A percentile compares a stretch with the other conserved stretches of the same genome.
Conservation (phyloP, 2,888 invertebrate species). For the Steinernema carpocapsae region DNA sequence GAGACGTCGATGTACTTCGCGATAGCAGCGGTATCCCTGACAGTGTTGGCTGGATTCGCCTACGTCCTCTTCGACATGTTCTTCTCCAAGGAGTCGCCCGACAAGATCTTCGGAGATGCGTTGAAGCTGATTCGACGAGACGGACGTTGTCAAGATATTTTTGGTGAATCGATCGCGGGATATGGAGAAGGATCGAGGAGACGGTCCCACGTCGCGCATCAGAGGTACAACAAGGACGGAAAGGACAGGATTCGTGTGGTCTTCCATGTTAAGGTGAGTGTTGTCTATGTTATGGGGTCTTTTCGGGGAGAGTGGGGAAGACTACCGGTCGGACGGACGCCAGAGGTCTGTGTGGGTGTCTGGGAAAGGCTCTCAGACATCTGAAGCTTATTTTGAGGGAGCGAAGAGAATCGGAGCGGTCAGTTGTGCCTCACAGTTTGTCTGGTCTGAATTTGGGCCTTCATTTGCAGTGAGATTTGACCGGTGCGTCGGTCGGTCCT, state of each 20-base stretch:
- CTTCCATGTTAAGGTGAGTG: constrained; percentile 59
- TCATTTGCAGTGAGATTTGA: too few species aligned
- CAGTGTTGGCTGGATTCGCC: constrained; percentile 55
- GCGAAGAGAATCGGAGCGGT: too few species aligned
- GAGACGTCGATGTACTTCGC: constrained; percentile 64
- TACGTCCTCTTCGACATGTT: constrained; percentile 60
- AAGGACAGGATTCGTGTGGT: constrained; percentile 61
- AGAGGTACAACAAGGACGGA: constrained; percentile 62
- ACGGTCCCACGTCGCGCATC: constrained; percentile 52
- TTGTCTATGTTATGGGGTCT: background rate
- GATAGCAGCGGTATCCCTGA: constrained; percentile 53
- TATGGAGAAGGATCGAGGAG: constrained; percentile 42
- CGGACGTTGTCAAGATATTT: constrained; percentile 57
- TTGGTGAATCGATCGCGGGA: constrained; percentile 57
- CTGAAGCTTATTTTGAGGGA: too few species aligned
- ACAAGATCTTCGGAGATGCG: constrained; percentile 60
- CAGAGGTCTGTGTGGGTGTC: too few species aligned
- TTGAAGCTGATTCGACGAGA: constrained; percentile 57
- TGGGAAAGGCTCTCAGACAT: too few species aligned
- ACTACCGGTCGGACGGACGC: too few species aligned
- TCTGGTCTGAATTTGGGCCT: too few species aligned
- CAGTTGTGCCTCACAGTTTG: too few species aligned
- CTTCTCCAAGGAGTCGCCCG: constrained; percentile 60
- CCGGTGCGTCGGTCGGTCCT: too few species aligned
- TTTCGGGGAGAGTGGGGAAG: too few species aligned